Evolutionary conservation across 2,888 invertebrate genomes (phyloP).

Genomic region (Melinopterus prodromus): DNA sequence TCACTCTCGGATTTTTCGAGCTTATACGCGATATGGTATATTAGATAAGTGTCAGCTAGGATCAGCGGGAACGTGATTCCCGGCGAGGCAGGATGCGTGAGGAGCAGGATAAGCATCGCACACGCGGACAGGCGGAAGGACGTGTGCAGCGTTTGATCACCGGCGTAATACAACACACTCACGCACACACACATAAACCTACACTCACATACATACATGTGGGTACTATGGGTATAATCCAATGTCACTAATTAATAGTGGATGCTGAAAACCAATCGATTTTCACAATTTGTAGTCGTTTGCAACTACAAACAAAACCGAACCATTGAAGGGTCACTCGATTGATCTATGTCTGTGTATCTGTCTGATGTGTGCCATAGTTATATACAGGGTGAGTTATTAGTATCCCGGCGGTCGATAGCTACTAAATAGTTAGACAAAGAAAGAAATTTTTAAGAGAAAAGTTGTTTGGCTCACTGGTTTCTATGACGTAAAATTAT

Average conservation of each 20-base stretch:
- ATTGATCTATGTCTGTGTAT: no score
- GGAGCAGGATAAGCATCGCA: slow-evolving; percentile 19
- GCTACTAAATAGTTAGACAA: no score
- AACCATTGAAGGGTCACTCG: neutral
- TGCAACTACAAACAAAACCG: neutral
- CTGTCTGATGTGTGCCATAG: no score
- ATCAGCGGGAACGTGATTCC: slow-evolving; percentile 47
- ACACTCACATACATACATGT: neutral
- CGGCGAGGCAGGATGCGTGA: slow-evolving; percentile 6
- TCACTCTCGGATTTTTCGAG: slow-evolving; percentile 48
- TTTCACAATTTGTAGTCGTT: neutral
- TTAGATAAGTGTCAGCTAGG: slow-evolving; percentile 54
- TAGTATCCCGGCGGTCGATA: no score
- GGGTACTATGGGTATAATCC: neutral
- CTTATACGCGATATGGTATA: slow-evolving; percentile 54
- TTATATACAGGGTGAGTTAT: no score
- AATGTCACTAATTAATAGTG: neutral
- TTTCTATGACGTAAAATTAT: no score
- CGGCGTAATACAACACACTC: neutral
- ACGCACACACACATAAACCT: neutral
- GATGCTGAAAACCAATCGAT: neutral
- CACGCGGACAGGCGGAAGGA: slow-evolving; percentile 18
- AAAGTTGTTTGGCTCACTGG: no score
- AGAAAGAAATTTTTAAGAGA: no score
- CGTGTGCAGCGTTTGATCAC: slow-evolving; percentile 7